Evolutionary conservation across 2,888 invertebrate species (phyloP), one percentile per base, ranked within the genome.

Genomic region (Halocaridina rubra): DNA sequence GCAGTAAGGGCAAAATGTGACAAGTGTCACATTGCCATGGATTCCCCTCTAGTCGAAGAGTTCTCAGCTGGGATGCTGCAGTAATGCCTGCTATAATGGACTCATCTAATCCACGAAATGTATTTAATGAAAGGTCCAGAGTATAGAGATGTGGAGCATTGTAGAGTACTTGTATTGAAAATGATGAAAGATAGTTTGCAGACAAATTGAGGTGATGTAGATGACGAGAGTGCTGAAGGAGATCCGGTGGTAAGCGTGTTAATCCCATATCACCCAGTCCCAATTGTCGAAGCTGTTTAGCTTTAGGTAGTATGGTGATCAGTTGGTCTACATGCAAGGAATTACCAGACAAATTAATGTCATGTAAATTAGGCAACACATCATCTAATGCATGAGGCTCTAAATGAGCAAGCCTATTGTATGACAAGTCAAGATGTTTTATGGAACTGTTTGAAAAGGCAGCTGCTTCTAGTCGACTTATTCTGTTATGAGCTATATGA

Each of bases 381-480:
- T 75, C 71, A 30, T 76, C 76, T 1, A 87, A 57, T 27, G 79
- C 76, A 19, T 77, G 27, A 19, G 71, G n/a, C 30, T 87, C 82
- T 27, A 87, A 57, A 27, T 85, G 79, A 13, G 79, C 57, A 2
- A 96, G 92, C 91, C 95, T 94, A 90, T 96, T 96, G 90, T 94
- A 94, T 88, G 95, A 94, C 85, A 96, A 93, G 91, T 96, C 95
- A 88, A 96, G 91, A 89, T 94, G 93, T 86, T 92, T 92, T 82
- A 96, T 92, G 85, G 93, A 93, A 88, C 95, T 92, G 91, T 95
- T 95, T 88, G 93, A 92, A 90, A 96, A 95, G 75, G 96, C 94
- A 88, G 93, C 93, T 81, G 94, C 93, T 88, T 95, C 94, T 89
- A 96, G 93, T 90, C 95, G 93, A 59, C 94, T 95, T 88, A 96